These are phyloP conservation scores for Seira sanloemensis DNA, from an alignment of 2,888 invertebrate species.

Conservation along the genomic window DNA sequence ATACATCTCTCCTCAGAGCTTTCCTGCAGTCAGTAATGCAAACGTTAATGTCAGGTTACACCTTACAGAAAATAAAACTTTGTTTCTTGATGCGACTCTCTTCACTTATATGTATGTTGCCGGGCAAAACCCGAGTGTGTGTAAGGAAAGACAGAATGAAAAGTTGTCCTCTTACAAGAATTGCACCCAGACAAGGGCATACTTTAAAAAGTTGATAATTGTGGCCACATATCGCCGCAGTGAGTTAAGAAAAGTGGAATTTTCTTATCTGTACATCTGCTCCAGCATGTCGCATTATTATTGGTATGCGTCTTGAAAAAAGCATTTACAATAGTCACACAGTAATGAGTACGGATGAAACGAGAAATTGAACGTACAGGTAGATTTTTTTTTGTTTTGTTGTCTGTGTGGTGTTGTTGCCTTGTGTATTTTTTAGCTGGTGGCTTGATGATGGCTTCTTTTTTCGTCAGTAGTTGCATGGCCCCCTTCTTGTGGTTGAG, in stretches of 20 bases:
- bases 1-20: constrained; percentile 6
- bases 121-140: constrained; percentile 30
- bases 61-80: not conserved
- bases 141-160: not conserved
- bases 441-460: constrained; percentile 55
- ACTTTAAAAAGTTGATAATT: constrained; percentile 37
- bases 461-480: constrained; percentile 54
- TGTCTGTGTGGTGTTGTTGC: constrained; percentile 30
- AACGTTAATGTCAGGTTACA: not conserved
- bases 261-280: constrained; percentile 56
- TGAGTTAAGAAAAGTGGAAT: constrained; percentile 57
- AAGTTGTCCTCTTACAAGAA: not conserved
- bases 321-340: constrained; percentile 38
- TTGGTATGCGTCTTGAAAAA: constrained; percentile 51
- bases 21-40: not conserved
- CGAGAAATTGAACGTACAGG: constrained; percentile 41
- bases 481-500: constrained; percentile 63
- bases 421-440: constrained; percentile 29
- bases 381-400: constrained; percentile 39
- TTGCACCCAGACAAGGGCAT: not conserved
- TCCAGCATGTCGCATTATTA: constrained; percentile 61
- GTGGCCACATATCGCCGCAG: constrained; percentile 44
- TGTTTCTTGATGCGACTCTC: not conserved
- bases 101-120: constrained; percentile 46
- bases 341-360: constrained; percentile 29